Evolutionary conservation across 2,888 invertebrate genomes (phyloP), one percentile per base, ranked within the genome.

Genomic region (Caenorhabditis angaria): DNA sequence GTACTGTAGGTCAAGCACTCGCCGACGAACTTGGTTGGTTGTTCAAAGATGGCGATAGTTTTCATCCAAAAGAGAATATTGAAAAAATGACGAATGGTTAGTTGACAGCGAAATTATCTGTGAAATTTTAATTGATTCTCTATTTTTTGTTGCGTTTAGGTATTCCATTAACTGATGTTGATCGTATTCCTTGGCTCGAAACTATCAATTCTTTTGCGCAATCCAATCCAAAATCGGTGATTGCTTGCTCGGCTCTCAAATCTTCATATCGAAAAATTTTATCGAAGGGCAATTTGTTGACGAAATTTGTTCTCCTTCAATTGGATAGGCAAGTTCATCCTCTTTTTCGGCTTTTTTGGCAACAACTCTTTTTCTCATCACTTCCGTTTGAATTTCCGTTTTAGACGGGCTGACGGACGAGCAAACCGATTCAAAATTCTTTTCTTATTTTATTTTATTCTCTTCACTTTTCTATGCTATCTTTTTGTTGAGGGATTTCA

Each of bases 201-300:
- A 27, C 41, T 0, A 71, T 71, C 54, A 66, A 71, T 28, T 0
- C 8, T 1, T 71, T 53, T 20, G 66, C 66, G 0, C 27, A 48
- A 20, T 20, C 29, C n/a, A 25, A 71, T n/a, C 48, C 51, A 0
- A 60, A 64, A 0, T 32, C 47, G 28, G 64, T 71, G 18, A 67
- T 71, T 29, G 71, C 66, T 8, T 71, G 71, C 54, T 71, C 71
- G 2, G 48, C 71, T 3, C 58, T 71, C 29, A 71, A 71, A 60
- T 59, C 55, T n/a, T 41, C 35, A 53, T 71, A 71, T 50, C 66
- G 71, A n/a, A 18, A 56, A 8, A 53, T 71, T 29, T 60, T 71
- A 18, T 51, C 48, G 8, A 57, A 61, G 41, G 54, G 51, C 53
- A 41, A 61, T 35, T 20, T 56, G 27, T 14, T 27, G 2, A 18